Conservation (phyloP, 1,140 invertebrate genomes). For the Alviniconcha marisindica region DNA sequence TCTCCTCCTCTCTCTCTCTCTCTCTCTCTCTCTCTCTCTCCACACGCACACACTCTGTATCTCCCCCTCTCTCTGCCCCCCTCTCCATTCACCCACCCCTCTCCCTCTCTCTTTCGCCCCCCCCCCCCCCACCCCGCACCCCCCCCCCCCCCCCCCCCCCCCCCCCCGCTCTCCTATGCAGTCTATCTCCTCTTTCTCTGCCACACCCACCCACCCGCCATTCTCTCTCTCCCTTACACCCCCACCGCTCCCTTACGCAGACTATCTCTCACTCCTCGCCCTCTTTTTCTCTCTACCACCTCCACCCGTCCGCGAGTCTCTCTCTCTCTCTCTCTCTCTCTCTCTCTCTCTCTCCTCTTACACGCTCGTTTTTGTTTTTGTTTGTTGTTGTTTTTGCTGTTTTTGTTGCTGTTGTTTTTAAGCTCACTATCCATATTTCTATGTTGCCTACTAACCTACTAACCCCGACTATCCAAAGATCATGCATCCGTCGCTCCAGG, state of each 20-base stretch:
- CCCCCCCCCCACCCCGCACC: too few species aligned
- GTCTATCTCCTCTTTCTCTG: background rate
- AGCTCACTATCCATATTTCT: background rate
- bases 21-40: slow-evolving; percentile 20
- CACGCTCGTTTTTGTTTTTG: background rate
- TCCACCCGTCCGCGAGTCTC: background rate
- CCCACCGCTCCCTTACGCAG: background rate
- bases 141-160: too few species aligned
- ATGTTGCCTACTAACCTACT: background rate
- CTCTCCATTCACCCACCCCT: background rate
- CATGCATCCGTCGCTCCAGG: too few species aligned
- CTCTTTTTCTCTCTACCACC: background rate
- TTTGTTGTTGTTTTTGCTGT: too few species aligned
- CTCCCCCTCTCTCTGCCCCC: slow-evolving; percentile 12
- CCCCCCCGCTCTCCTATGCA: background rate
- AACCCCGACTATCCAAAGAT: too few species aligned
- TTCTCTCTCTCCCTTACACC: background rate
- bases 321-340: background rate
- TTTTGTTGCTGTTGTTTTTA: background rate
- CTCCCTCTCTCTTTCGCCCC: background rate
- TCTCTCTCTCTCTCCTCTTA: background rate
- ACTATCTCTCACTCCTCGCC: background rate
- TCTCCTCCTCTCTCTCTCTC: background rate
- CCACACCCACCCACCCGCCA: background rate
- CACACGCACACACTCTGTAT: too few species aligned